Percentiles rank a stretch among this genome's conserved stretches.
Evolutionary conservation across 2,888 invertebrate species (phyloP).

Genomic region (Synanthedon myopaeformis): DNA sequence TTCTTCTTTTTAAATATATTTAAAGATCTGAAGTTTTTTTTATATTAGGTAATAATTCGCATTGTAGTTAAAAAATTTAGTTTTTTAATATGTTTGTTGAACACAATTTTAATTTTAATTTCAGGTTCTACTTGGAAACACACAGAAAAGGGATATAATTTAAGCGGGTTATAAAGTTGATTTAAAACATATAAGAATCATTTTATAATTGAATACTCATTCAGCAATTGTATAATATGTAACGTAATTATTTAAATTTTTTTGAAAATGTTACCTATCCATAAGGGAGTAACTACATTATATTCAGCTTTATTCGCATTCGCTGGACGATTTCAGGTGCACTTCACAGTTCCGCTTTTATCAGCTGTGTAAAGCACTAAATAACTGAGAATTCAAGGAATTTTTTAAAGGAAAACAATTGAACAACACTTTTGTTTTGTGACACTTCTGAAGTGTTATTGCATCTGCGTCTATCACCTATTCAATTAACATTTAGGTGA

Average conservation of each 20-base stretch:
- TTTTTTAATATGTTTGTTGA: neutral
- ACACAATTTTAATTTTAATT: slow-evolving; percentile 12
- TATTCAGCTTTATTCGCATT: slow-evolving; percentile 5
- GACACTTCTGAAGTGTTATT: too few relatives aligned
- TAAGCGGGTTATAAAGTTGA: slow-evolving; percentile 15
- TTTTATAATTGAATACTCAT: slow-evolving; percentile 9
- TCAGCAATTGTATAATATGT: neutral
- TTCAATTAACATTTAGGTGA: too few relatives aligned
- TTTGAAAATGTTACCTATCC: neutral
- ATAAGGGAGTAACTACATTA: slow-evolving; percentile 1
- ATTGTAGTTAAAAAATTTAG: too few relatives aligned
- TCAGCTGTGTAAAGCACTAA: too few relatives aligned
- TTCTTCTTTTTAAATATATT: too few relatives aligned
- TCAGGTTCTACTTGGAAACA: slow-evolving; percentile 60
- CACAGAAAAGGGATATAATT: slow-evolving; percentile 56
- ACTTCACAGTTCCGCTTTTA: neutral
- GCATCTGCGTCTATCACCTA: too few relatives aligned
- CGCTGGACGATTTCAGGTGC: neutral
- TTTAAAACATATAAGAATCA: neutral
- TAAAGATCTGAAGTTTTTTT: too few relatives aligned
- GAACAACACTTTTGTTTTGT: too few relatives aligned
- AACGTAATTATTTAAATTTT: too few relatives aligned
- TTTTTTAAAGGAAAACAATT: neutral
- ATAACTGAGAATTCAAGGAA: neutral
- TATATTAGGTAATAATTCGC: too few relatives aligned